Conservation (phyloP, 37 sponge, comb jelly and placozoan genomes). For the Ephydatia muelleri region DNA sequence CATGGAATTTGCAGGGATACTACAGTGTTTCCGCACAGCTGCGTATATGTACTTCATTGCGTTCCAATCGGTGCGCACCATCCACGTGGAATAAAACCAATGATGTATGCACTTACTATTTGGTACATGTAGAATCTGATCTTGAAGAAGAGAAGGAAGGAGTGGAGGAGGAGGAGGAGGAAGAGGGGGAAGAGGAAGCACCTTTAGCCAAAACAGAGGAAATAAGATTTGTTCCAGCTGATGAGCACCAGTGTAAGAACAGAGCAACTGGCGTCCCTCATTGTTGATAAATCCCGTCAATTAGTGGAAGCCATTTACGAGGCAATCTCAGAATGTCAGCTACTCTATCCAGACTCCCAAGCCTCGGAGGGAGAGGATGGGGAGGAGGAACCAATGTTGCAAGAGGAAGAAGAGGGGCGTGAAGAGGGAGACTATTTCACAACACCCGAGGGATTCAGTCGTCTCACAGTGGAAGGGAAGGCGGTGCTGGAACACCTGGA, state of each 20-base stretch:
- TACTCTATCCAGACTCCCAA: conserved; percentile 77
- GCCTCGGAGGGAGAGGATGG: conserved; percentile 36
- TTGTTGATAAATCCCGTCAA: not conserved
- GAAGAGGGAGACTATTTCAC: conserved; percentile 49
- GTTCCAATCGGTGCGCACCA: conserved; percentile 2
- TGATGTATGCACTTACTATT: not conserved
- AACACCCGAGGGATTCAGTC: conserved; percentile 32
- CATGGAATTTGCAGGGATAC: conserved; percentile 74
- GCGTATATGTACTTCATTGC: conserved; percentile 49
- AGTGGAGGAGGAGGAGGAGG: conserved; percentile 7
- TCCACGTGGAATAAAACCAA: not conserved
- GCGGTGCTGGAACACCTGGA: conserved; percentile 37
- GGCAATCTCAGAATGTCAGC: conserved; percentile 67
- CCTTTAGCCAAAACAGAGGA: conserved; percentile 11
- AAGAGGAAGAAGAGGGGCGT: conserved; percentile 5
- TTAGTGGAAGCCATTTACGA: conserved; percentile 62
- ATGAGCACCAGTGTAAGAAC: conserved; percentile 38
- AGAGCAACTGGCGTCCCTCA: not conserved
- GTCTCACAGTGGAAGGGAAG: conserved; percentile 50
- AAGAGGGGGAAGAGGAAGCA: not conserved
- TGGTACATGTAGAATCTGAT: not conserved
- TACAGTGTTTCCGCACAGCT: conserved; percentile 47
- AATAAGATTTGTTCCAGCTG: conserved; percentile 48
- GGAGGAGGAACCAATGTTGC: not conserved
- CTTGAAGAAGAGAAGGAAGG: conserved; percentile 29